These are phyloP conservation scores for Pseudococcus jackbeardsleyi DNA, from an alignment of 2,888 invertebrate genomes.

Conservation along the genomic window DNA sequence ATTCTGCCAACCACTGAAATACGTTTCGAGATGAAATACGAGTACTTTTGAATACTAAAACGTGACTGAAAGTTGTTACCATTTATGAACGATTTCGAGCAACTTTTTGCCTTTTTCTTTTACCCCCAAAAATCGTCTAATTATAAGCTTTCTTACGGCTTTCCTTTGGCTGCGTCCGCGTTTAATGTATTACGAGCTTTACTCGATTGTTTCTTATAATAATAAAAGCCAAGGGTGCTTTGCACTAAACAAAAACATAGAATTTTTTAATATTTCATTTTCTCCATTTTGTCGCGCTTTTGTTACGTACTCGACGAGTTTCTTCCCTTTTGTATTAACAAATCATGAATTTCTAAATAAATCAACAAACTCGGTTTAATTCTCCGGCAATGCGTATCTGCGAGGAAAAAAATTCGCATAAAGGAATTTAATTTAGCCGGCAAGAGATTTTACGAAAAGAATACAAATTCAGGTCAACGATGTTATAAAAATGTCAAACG, in stretches of 20 bases:
- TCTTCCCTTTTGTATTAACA: constrained; percentile 26
- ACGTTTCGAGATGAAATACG: constrained; percentile 44
- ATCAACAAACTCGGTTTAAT: constrained; percentile 31
- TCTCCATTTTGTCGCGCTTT: constrained; percentile 33
- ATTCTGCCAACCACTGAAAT: constrained; percentile 43
- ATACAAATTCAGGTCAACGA: constrained; percentile 36
- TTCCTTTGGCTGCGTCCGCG: neutral
- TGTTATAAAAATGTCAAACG: constrained; percentile 40
- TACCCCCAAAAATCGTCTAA: constrained; percentile 16
- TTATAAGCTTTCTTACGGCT: constrained; percentile 41
- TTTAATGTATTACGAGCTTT: constrained; percentile 37
- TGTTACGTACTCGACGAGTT: constrained; percentile 29
- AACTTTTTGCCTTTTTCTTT: constrained; percentile 33
- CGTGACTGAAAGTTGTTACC: constrained; percentile 48
- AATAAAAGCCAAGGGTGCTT: constrained; percentile 49
- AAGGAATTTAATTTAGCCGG: constrained; percentile 31
- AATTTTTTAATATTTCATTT: constrained; percentile 42
- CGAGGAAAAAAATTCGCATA: constrained; percentile 5
- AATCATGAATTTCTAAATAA: constrained; percentile 44
- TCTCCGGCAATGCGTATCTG: neutral
- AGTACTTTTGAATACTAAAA: constrained; percentile 52
- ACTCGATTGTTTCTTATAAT: constrained; percentile 14
- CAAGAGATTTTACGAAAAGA: neutral
- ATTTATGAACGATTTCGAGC: constrained; percentile 55
- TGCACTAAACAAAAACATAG: constrained; percentile 8